Evolutionary conservation across 1,140 invertebrate species (phyloP).

Genomic region (Anoplolepis gracilipes): DNA sequence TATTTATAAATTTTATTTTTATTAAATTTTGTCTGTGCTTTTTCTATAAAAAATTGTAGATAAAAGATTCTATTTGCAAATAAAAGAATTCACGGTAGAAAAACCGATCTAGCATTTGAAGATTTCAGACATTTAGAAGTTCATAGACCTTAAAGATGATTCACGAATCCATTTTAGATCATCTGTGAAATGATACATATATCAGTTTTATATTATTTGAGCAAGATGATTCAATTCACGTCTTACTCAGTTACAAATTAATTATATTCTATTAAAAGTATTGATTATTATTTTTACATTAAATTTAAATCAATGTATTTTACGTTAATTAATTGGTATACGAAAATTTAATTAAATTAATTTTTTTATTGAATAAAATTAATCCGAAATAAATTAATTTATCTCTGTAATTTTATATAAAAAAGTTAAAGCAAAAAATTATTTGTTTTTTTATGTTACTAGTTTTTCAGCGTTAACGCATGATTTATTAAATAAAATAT

Average conservation of each 20-base stretch:
- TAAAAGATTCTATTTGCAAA: neutral
- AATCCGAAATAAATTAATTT: conserved; percentile 12
- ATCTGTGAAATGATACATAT: conserved; percentile 33
- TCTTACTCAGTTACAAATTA: neutral
- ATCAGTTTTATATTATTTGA: conserved; percentile 30
- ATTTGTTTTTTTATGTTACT: neutral
- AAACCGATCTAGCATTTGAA: neutral
- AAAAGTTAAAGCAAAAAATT: neutral
- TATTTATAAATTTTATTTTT: neutral
- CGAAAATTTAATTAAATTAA: neutral
- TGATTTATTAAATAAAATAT: conserved; percentile 1
- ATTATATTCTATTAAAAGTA: conserved; percentile 15
- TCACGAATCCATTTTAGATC: conserved; percentile 43
- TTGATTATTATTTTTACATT: neutral
- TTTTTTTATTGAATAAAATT: no score
- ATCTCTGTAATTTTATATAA: neutral
- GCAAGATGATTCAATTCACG: neutral
- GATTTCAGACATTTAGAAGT: neutral
- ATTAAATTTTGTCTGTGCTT: neutral
- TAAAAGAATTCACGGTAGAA: neutral
- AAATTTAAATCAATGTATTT: neutral
- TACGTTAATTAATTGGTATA: no score
- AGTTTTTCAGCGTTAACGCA: neutral
- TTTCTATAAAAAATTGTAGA: neutral
- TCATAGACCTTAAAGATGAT: conserved; percentile 41